A percentile compares a stretch with the other conserved stretches of the same genome.
Conservation (phyloP, 2,888 invertebrate genomes). For the Coelopa pilipes region DNA sequence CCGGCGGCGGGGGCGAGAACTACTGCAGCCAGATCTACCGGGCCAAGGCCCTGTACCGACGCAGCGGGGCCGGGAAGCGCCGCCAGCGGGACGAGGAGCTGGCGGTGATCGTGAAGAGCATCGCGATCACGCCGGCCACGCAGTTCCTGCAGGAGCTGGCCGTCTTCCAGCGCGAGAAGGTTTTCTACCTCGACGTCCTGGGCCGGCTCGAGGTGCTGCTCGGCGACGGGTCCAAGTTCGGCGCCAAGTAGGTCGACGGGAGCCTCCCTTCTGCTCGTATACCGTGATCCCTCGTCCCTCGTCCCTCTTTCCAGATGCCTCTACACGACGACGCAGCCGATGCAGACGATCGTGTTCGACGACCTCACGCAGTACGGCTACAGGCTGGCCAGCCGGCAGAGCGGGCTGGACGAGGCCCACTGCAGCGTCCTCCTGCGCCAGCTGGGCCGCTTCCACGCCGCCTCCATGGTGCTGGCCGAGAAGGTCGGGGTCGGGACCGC, state of each 20-base stretch:
- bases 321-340: constrained; percentile 59
- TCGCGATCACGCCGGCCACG: constrained; percentile 65
- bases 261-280: neutral
- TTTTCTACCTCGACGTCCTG: constrained; percentile 67
- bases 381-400: constrained; percentile 69
- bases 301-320: constrained; percentile 54
- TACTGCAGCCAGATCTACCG: constrained; percentile 65
- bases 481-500: constrained; percentile 65
- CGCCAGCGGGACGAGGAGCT: constrained; percentile 58
- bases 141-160: constrained; percentile 66
- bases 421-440: constrained; percentile 68
- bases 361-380: constrained; percentile 69
- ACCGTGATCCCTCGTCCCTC: too few species aligned
- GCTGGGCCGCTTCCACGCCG: constrained; percentile 71
- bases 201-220: constrained; percentile 66
- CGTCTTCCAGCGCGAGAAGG: constrained; percentile 67
- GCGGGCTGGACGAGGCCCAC: constrained; percentile 70
- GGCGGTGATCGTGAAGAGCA: constrained; percentile 62
- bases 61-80: constrained; percentile 45
- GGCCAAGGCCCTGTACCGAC: constrained; percentile 54
- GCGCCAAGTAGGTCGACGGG: constrained; percentile 54
- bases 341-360: constrained; percentile 64
- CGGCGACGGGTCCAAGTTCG: constrained; percentile 61
- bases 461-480: constrained; percentile 69
- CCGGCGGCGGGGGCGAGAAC: constrained; percentile 61